Conservation (phyloP, 2,797 vertebrate genomes). For the Phoebastria nigripes region DNA sequence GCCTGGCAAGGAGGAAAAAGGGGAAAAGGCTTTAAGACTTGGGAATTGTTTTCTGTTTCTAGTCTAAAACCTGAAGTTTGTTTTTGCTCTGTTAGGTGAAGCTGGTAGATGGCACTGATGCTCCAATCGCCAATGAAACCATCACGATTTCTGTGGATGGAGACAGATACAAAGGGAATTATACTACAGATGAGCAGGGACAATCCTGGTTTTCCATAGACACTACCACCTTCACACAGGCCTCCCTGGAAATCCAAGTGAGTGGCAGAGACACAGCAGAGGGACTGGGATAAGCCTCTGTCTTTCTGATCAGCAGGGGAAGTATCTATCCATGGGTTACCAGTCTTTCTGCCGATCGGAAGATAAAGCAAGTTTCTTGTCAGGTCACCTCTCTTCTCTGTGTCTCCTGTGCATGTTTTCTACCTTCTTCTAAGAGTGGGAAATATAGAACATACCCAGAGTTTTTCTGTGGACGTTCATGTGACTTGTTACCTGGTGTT, state of each 20-base stretch:
- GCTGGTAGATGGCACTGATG: slow-evolving; percentile 57
- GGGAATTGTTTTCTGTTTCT: not conserved
- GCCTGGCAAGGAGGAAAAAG: not conserved
- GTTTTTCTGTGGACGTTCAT: not conserved
- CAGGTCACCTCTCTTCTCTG: not conserved
- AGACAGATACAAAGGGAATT: slow-evolving; percentile 5
- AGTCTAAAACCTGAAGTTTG: not conserved
- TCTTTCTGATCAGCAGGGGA: not conserved
- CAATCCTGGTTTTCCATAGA: slow-evolving; percentile 64
- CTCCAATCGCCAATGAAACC: slow-evolving; percentile 58
- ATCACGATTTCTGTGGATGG: slow-evolving; percentile 25
- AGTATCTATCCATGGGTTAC: not conserved
- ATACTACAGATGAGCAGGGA: slow-evolving; percentile 67
- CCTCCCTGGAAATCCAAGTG: slow-evolving; percentile 59
- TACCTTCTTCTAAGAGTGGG: not conserved
- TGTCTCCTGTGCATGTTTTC: not conserved
- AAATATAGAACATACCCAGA: not conserved
- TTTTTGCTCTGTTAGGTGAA: slow-evolving; percentile 57
- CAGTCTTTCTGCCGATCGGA: not conserved
- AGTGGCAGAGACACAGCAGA: slow-evolving; percentile 31
- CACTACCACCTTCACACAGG: slow-evolving; percentile 9
- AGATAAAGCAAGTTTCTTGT: not conserved
- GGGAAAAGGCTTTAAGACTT: not conserved
- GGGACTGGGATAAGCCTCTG: not conserved
- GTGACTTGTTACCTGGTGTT: not conserved